Evolutionary conservation across 2,888 invertebrate species (phyloP), one percentile per base, ranked within the genome.

Genomic region (Orthosia gracilis): DNA sequence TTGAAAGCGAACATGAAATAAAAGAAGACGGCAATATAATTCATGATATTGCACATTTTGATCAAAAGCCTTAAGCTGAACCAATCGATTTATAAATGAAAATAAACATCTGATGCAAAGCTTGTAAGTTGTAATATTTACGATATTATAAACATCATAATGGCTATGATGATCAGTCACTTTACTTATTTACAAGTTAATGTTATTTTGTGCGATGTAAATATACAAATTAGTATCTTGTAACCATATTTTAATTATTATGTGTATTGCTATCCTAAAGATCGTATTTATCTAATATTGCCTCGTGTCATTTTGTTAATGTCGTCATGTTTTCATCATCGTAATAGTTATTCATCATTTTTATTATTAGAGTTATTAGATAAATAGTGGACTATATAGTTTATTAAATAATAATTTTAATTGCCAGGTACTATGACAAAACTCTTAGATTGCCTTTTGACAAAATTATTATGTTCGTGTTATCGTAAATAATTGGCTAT

Each of bases 21-120:
- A 70, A 71, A 70, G 12, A 7, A 58, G n/a, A 40, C 40, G n/a
- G 31, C 58, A 69, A 77, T 65, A 61, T 26, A 63, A 54, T 58
- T 67, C 45, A 68, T 82, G 78, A 82, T 57, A 40, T 18, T 54
- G 73, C 67, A 80, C 13, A 78, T 61, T 80, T 69, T 64, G 52
- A 55, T 67, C 23, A 47, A 45, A 49, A 69, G 50, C 50, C 63
- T 40, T 55, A 4, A 12, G 18, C n/a, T 59, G 58, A 50, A 15
- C 26, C 45, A 63, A 52, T 45, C 52, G 15, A 54, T 31, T 31
- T 54, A 62, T 76, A 23, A 54, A 62, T 65, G 40, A 57, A 31
- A 57, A 69, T 62, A 31, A 21, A 49, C 13, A 17, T 31, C 23
- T 63, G 45, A 61, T 57, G 50, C 17, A 50, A 61, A n/a, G 26